Percentiles rank a stretch among this genome's conserved stretches.
These are phyloP conservation scores for Drosophila mulleri DNA, from an alignment of 2,888 invertebrate genomes.

Conservation along the genomic window DNA sequence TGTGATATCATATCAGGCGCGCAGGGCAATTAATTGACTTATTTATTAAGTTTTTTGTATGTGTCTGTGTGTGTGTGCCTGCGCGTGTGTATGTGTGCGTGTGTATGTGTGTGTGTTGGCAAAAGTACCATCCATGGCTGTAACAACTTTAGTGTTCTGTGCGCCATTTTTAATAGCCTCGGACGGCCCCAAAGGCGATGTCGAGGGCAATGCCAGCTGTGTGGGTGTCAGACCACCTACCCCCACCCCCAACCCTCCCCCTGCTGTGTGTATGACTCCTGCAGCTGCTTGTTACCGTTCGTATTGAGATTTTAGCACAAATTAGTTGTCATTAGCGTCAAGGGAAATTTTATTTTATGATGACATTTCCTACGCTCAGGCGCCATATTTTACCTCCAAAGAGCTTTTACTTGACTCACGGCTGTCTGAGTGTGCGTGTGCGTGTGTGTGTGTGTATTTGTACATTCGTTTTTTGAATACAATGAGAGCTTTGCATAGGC, in stretches of 20 bases:
- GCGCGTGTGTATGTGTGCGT: slow-evolving; percentile 34
- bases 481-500: slow-evolving; percentile 45
- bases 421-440: neutral
- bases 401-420: slow-evolving; percentile 24
- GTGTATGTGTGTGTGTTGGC: slow-evolving; percentile 32
- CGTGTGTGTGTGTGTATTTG: neutral
- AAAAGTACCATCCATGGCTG: slow-evolving; percentile 59
- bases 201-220: slow-evolving; percentile 53
- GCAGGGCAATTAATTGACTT: slow-evolving; percentile 77
- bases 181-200: slow-evolving; percentile 68
- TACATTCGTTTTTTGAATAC: slow-evolving; percentile 9
- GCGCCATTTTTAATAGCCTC: slow-evolving; percentile 78
- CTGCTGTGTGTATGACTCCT: slow-evolving; percentile 13
- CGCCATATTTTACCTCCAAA: slow-evolving; percentile 56
- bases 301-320: slow-evolving; percentile 75
- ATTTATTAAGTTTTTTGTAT: slow-evolving; percentile 78
- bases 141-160: slow-evolving; percentile 75
- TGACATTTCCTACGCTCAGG: slow-evolving; percentile 55
- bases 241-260: no score
- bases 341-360: slow-evolving; percentile 81
- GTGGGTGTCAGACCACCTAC: neutral
- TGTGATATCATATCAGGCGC: slow-evolving; percentile 67
- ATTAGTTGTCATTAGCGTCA: slow-evolving; percentile 80
- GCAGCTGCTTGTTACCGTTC: slow-evolving; percentile 45
- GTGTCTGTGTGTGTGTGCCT: slow-evolving; percentile 50